These are phyloP conservation scores for Camptogramma bilineatum DNA, from an alignment of 2,888 invertebrate genomes.

Conservation along the genomic window DNA sequence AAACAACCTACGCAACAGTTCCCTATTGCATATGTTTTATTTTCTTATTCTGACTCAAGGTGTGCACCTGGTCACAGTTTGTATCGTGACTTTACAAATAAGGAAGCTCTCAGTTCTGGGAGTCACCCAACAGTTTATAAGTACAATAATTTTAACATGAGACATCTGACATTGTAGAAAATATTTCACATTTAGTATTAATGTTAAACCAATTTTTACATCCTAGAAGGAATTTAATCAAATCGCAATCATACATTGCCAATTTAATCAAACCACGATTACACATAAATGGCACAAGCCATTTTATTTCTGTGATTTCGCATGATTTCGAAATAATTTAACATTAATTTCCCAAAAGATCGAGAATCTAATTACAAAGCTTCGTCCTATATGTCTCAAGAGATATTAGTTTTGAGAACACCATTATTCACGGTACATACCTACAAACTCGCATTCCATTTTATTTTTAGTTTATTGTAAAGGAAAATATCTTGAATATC, in stretches of 20 bases:
- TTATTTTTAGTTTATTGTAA: not conserved
- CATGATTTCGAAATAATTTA: conserved; percentile 16
- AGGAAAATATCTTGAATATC: too few species aligned
- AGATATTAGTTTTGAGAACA: conserved; percentile 13
- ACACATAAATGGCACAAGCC: not conserved
- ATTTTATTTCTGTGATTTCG: conserved; percentile 5
- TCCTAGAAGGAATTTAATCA: not conserved
- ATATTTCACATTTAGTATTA: too few species aligned
- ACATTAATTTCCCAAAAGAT: conserved; percentile 27
- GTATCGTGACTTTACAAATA: too few species aligned
- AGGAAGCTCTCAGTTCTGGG: too few species aligned
- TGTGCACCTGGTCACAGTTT: too few species aligned
- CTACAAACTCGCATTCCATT: not conserved
- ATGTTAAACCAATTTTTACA: too few species aligned
- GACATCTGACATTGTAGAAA: too few species aligned
- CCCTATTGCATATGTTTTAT: too few species aligned
- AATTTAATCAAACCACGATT: not conserved
- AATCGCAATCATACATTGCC: not conserved
- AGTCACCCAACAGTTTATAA: too few species aligned
- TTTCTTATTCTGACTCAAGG: too few species aligned
- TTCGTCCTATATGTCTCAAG: conserved; percentile 14
- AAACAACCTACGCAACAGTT: too few species aligned
- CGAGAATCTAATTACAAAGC: conserved; percentile 23
- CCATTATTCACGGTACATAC: conserved; percentile 3
- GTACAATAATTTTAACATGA: too few species aligned